These are phyloP conservation scores for Steinernema hermaphroditum DNA, from an alignment of 2,888 invertebrate species.

Conservation along the genomic window DNA sequence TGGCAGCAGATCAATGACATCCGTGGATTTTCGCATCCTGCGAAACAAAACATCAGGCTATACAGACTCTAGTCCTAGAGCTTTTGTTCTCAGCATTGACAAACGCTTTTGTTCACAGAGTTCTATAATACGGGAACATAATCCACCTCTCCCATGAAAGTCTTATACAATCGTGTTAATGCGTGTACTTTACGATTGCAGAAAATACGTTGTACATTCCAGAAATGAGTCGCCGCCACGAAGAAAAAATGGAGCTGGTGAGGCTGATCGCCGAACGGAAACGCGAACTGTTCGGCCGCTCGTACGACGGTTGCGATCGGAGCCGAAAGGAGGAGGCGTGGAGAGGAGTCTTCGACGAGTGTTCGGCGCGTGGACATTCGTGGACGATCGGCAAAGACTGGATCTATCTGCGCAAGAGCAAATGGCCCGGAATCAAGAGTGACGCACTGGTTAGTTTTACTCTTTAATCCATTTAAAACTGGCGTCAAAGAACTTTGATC, in stretches of 20 bases:
- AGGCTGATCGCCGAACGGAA: constrained; percentile 9
- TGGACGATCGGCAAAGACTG: constrained; percentile 27
- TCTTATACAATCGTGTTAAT: no score
- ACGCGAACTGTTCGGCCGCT: constrained; percentile 25
- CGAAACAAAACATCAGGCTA: no score
- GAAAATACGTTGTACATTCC: no score
- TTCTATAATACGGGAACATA: no score
- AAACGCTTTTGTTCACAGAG: no score
- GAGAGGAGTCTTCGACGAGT: constrained; percentile 11
- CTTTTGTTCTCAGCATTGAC: no score
- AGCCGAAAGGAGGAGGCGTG: constrained; percentile 25
- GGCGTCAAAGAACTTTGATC: neutral
- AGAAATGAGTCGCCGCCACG: constrained; percentile 29
- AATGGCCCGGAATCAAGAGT: constrained; percentile 19
- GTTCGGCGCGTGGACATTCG: neutral
- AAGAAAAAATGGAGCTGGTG: constrained; percentile 27
- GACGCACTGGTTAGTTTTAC: neutral
- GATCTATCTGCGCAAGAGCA: constrained; percentile 24
- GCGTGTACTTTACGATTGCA: no score
- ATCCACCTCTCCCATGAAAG: no score
- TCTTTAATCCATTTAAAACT: neutral
- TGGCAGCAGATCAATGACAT: no score
- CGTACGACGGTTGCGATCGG: constrained; percentile 18
- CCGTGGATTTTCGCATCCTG: no score
- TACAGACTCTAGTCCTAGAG: no score